phyloP scores from a whole-genome alignment of 2,113 vertebrate genomes.

The Ariopsis seemanni region DNA sequence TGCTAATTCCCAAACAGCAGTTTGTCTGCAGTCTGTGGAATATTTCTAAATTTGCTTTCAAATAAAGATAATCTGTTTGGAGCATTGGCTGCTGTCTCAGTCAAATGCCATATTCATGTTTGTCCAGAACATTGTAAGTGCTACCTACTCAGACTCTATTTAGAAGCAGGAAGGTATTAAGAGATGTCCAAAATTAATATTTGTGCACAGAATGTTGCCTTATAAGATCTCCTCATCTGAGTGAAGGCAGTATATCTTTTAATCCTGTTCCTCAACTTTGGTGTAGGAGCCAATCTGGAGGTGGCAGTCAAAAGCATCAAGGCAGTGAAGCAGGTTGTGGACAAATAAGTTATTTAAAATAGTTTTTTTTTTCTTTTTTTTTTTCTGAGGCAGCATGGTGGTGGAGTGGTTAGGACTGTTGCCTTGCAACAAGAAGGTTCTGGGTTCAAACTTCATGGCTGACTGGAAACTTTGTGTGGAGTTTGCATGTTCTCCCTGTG shows the following conservation, averaged over 20 bases:
- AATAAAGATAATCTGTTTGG: not conserved
- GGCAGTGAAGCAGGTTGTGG: not conserved
- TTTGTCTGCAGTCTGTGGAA: not conserved
- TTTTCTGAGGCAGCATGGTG: too few relatives aligned
- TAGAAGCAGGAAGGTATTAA: not conserved
- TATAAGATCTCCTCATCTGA: not conserved
- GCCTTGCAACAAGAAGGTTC: too few relatives aligned
- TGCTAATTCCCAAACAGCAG: not conserved
- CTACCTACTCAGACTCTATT: not conserved
- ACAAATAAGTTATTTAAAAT: not conserved
- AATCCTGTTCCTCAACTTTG: not conserved
- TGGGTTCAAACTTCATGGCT: too few relatives aligned
- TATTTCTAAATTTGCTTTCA: not conserved
- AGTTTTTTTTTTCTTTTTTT: not conserved
- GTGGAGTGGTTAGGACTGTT: too few relatives aligned
- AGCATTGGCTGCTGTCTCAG: not conserved
- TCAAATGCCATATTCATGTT: not conserved
- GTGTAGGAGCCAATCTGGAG: not conserved
- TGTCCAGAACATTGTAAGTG: not conserved
- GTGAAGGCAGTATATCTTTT: not conserved
- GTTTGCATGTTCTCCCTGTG: too few relatives aligned
- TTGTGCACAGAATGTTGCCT: not conserved
- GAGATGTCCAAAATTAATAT: not conserved
- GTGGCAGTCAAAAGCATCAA: not conserved
- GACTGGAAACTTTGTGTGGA: too few relatives aligned